Evolutionary conservation across 2,888 invertebrate genomes (phyloP), one percentile per base, ranked within the genome.

Genomic region (Apamea crenata): DNA sequence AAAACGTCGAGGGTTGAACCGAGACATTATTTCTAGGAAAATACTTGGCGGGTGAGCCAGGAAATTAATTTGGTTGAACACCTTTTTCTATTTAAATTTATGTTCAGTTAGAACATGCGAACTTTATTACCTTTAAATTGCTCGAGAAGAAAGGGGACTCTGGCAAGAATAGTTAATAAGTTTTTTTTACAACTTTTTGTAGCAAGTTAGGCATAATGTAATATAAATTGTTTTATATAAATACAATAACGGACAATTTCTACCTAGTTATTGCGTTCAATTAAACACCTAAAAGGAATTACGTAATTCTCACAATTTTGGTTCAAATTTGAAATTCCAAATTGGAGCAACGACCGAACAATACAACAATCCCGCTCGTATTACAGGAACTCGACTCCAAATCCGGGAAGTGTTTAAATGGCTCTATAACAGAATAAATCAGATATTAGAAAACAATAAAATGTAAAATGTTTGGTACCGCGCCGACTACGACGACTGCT

Each of bases 1-100:
- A 59, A 74, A 73, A 74, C 70, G 32, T 63, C 29, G 81, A 44
- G 14, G 40, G 63, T 56, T 44, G 67, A 65, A 40, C n/a, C 66
- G 66, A 83, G 86, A 88, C 84, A 84, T 87, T 87, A 87, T 90
- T 88, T 87, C 81, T 87, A 86, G 78, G 82, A 80, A 77, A 81
- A 81, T 76, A 79, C 85, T 77, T 84, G 72, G 68, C 79, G 81
- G 69, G 69, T 59, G 56, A 40, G 70, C 61, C 71, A 82, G 91
- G 90, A 90, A 89, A 91, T 91, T 88, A 91, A 88, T 87, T 88
- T 85, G 88, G 89, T 90, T 84, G 70, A 79, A 85, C 86, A 81
- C 74, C 77, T 77, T 74, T 85, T 88, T 82, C 80, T 75, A 78
- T 87, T 78, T 67, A 80, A 85, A 81, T 85, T 88, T 78, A 87